Evolutionary conservation across 2,888 invertebrate genomes (phyloP), one percentile per base, ranked within the genome.

Genomic region (Lithosia quadra): DNA sequence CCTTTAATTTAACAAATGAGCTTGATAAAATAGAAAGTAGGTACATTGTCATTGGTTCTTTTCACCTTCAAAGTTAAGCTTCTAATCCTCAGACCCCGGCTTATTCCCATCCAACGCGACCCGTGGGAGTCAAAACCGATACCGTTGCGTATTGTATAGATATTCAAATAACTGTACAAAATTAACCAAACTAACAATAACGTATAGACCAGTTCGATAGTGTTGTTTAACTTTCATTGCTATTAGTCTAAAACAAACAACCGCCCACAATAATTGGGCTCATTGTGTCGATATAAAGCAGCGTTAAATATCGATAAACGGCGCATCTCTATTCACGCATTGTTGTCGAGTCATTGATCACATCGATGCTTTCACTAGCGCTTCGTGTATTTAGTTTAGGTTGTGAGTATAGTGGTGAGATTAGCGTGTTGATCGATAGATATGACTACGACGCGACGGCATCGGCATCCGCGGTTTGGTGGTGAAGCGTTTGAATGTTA

Each of bases 311-410:
- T 81, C 80, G 80, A 79, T 79, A 73, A 63, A 55, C 57, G 72
- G 72, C 24, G 72, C 82, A 74, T 73, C 82, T 74, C 79, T 72
- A 77, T 79, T 79, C 82, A 75, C 49, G 77, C 68, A 72, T 74
- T 81, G 68, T 76, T 62, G 53, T 66, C 39, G 72, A 75, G 73
- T 72, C 78, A 80, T 80, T 76, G 76, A 80, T 80, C 81, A 80
- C 78, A 76, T 80, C 74, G 72, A 72, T 80, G 74, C 76, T 78
- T 81, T 81, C 79, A 73, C 79, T 79, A 65, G 55, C 56, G 28
- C 21, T 68, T 4, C 63, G 67, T 66, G 63, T 81, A 67, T 73
- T n/a, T 67, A 59, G 58, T 10, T 63, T 24, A 58, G 68, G 67
- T 15, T 67, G 71, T 11, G 71, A 60, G 21, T 18, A 13, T 21